Base-by-base conservation (phyloP, 2,888 invertebrate genomes). In the Syrphus vitripennis region DNA sequence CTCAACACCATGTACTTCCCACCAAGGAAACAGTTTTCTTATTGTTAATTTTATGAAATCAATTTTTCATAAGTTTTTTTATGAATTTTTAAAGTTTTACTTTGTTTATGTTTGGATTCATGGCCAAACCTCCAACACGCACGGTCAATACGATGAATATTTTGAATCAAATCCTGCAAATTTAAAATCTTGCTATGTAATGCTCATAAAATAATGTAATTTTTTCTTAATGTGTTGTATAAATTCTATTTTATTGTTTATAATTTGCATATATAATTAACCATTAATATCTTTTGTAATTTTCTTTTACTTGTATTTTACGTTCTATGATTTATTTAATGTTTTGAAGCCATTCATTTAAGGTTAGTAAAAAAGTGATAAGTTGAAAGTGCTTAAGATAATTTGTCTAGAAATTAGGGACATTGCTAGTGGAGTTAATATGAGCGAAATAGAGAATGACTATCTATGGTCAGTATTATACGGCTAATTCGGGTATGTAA, bases 181-280 rank as follows among this genome's bases (percentile, higher is more conserved):
- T n/a, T n/a, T n/a, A n/a, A n/a, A n/a, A n/a, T n/a, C n/a, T n/a
- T n/a, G n/a, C n/a, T n/a, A n/a, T n/a, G n/a, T n/a, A 24, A 1
- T 6, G 6, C 5, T 21, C 14, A 14, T 24, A 24, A 34, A 59
- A 59, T 37, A 37, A 59, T 76, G 34, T n/a, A 6, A 37, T 48
- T 34, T 16, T 69, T 70, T 70, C 12, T n/a, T 50, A 53, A 26
- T 53, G 55, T 67, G 78, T 67, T 77, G 79, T 83, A 83, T 80
- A 83, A 50, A 80, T 80, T 59, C 50, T 75, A 67, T 83, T 55
- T 83, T 83, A 34, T 71, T 65, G 57, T 81, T 83, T 75, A 80
- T 45, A 75, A 80, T 65, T 78, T 70, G 55, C 50, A 70, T 79
- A 70, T 69, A 74, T 75, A 75, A 63, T 72, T 74, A 74, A 79